These are phyloP conservation scores for Phenacoccus solenopsis DNA, from an alignment of 1,140 invertebrate species.

Conservation along the genomic window DNA sequence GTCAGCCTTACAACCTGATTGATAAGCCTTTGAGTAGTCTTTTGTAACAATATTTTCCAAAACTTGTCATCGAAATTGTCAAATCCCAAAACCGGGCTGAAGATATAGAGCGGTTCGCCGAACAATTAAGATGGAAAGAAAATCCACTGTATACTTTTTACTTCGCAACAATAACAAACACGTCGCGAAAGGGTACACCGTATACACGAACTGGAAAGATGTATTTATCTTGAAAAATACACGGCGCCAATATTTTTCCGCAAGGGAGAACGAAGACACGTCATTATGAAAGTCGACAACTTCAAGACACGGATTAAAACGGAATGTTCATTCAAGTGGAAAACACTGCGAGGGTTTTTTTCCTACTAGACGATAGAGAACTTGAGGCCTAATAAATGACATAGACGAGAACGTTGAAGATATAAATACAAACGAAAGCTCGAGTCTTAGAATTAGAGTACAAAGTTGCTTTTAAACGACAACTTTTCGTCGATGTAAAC, in stretches of 20 bases:
- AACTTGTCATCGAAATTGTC: too few relatives aligned
- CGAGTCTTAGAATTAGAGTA: neutral
- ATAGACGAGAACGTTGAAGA: neutral
- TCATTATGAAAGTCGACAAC: neutral
- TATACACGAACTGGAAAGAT: too few relatives aligned
- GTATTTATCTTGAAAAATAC: neutral
- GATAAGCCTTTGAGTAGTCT: too few relatives aligned
- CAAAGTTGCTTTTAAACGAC: neutral
- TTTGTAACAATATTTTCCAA: too few relatives aligned
- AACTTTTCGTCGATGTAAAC: neutral
- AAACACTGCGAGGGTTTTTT: neutral
- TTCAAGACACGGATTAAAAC: neutral
- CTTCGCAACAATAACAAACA: too few relatives aligned
- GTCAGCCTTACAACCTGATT: too few relatives aligned
- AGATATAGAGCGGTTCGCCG: too few relatives aligned
- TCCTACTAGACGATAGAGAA: neutral
- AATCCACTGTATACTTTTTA: too few relatives aligned
- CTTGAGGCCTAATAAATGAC: neutral
- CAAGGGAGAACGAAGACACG: neutral
- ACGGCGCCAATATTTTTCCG: neutral
- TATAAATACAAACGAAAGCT: neutral
- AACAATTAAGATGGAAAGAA: too few relatives aligned
- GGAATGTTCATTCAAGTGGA: neutral
- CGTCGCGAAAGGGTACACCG: too few relatives aligned
- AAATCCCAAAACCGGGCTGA: too few relatives aligned